Base-by-base conservation (phyloP, 2,797 vertebrate genomes). In the Novumbra hubbsi region DNA sequence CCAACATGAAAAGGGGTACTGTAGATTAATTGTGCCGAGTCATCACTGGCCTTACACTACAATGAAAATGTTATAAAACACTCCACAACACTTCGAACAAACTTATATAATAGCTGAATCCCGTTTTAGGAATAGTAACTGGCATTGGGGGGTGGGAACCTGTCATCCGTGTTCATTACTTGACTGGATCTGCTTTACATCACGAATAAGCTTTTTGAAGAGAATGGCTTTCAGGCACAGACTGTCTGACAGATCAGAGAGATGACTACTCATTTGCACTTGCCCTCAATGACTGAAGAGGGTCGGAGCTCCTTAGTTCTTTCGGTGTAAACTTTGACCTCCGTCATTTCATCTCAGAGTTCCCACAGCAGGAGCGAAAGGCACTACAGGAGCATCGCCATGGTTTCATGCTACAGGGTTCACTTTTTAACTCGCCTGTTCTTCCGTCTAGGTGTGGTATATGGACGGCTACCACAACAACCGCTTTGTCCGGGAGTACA, bases 401-500 rank as follows among this genome's bases (percentile, higher is more conserved):
- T 38, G 34, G 34, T 5, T 4, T 38, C 5, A 3, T 38, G 2
- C 0, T 38, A 38, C 34, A 2, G 34, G 34, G 8, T 3, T 4
- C 0, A 28, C 28, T 17, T 17, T 30, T 16, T 69, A 27, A 19
- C 6, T 3, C 27, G 5, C 68, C 4, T 49, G 8, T 28, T 28
- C 27, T 50, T 49, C 30, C 30, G 8, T 32, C 49, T 68, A 99
- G 97, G 97, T 99, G 27, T 98, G 96, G 95, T 99, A 98, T 88
- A 98, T 99, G 97, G 97, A 99, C 50, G 97, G 97, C 73, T 99
- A 98, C 83, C 97, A 98, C 86, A 99, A 98, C 91, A 98, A 98
- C 86, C 95, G 96, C 73, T 98, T 98, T 7, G 97, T 99, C 1
- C 92, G 97, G 0, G 97, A 98, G 84, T 99, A 99, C 83, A 93